A percentile compares a stretch with the other conserved stretches of the same genome.
Conservation (phyloP, 2,797 vertebrate species). For the Eptatretus atami region DNA sequence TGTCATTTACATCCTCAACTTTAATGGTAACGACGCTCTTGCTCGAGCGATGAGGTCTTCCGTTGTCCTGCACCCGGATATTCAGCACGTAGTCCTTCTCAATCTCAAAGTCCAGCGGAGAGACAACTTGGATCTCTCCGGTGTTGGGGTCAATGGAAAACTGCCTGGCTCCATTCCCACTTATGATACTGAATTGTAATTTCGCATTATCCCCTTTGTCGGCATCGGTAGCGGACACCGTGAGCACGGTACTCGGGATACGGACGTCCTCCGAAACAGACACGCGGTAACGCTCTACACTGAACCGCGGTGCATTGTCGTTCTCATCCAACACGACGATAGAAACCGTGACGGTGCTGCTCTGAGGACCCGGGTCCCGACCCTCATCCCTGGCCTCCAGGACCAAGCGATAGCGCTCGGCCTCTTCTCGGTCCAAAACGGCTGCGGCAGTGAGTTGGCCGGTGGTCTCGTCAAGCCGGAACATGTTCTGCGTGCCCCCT, state of each 20-base stretch:
- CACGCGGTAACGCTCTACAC: constrained; percentile 75
- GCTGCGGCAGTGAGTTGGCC: constrained; percentile 87
- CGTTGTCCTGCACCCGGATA: constrained; percentile 67
- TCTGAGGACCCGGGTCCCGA: constrained; percentile 57
- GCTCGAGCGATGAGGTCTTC: constrained; percentile 71
- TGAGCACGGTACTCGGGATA: constrained; percentile 48
- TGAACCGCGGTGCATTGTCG: constrained; percentile 84
- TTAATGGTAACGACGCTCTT: constrained; percentile 75
- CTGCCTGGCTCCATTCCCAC: constrained; percentile 71
- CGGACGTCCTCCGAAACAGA: constrained; percentile 63
- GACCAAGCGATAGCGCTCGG: constrained; percentile 55
- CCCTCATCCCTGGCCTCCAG: constrained; percentile 85
- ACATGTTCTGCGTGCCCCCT: constrained; percentile 23
- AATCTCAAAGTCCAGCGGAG: constrained; percentile 55
- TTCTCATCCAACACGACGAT: constrained; percentile 83
- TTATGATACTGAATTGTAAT: constrained; percentile 91
- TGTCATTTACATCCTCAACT: constrained; percentile 78
- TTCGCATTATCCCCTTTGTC: constrained; percentile 72
- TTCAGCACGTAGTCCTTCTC: constrained; percentile 65
- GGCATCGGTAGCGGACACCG: constrained; percentile 43
- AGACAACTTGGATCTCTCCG: constrained; percentile 71
- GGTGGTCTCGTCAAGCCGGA: constrained; percentile 65
- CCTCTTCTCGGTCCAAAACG: constrained; percentile 49
- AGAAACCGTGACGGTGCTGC: constrained; percentile 49
- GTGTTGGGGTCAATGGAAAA: constrained; percentile 78